Evolutionary conservation across 2,797 vertebrate genomes (phyloP).

Genomic region (Xenopus petersii): DNA sequence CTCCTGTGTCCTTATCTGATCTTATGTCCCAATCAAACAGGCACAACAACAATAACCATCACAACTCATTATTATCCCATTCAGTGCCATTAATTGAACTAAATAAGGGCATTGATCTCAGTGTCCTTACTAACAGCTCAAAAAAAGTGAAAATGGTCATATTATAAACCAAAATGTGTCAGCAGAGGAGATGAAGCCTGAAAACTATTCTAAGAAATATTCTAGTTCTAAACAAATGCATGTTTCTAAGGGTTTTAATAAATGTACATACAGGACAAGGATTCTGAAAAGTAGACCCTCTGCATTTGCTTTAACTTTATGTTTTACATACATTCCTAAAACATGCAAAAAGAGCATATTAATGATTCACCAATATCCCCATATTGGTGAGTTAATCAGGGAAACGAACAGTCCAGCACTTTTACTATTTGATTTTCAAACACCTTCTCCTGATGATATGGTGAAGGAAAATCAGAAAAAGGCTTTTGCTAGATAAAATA

Average conservation of each 20-base stretch:
- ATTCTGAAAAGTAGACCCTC: constrained; percentile 78
- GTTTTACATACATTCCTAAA: constrained; percentile 68
- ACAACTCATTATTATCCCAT: constrained; percentile 49
- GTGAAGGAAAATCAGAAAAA: constrained; percentile 86
- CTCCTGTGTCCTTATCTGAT: constrained; percentile 62
- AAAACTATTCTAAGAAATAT: constrained; percentile 51
- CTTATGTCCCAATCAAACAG: constrained; percentile 67
- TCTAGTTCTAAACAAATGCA: constrained; percentile 52
- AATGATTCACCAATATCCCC: neutral
- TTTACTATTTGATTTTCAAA: constrained; percentile 83
- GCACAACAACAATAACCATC: constrained; percentile 48
- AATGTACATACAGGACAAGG: constrained; percentile 59
- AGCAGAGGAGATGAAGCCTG: constrained; percentile 55
- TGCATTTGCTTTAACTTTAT: constrained; percentile 84
- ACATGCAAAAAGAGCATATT: constrained; percentile 52
- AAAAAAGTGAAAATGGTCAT: constrained; percentile 47
- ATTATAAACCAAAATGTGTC: constrained; percentile 51
- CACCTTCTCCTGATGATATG: constrained; percentile 91
- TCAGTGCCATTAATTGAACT: constrained; percentile 54
- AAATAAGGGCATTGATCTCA: constrained; percentile 74
- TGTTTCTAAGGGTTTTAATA: constrained; percentile 53
- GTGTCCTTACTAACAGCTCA: constrained; percentile 70
- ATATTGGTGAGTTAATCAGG: constrained; percentile 59
- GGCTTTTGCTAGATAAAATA: constrained; percentile 80
- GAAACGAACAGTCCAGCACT: constrained; percentile 71